A percentile compares a stretch with the other conserved stretches of the same genome.
phyloP scores from a whole-genome alignment of 1,140 invertebrate genomes.

The Uloborus diversus region DNA sequence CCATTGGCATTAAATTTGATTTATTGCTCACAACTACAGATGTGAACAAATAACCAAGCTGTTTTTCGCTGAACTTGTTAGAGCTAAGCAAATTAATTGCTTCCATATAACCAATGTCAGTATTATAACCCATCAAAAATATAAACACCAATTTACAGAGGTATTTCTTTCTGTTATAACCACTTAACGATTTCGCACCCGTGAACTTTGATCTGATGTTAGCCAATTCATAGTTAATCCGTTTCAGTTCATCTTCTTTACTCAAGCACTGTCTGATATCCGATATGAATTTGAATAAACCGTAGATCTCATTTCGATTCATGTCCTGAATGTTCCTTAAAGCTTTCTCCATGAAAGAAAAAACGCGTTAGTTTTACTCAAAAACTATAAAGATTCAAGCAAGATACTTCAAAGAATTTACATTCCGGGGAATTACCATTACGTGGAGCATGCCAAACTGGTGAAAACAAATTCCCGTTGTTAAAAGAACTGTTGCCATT shows the following conservation, averaged over 20 bases:
- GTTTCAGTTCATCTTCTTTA: conserved; percentile 99
- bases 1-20: conserved; percentile 98
- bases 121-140: conserved; percentile 97
- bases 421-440: too few relatives aligned
- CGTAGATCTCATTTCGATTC: conserved; percentile 99
- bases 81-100: conserved; percentile 99
- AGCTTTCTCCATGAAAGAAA: too few relatives aligned
- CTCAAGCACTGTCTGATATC: conserved; percentile 99
- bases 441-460: too few relatives aligned
- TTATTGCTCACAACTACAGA: conserved; percentile 96
- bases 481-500: too few relatives aligned
- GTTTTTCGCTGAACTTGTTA: conserved; percentile 99
- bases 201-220: conserved; percentile 99
- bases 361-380: too few relatives aligned
- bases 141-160: conserved; percentile 99
- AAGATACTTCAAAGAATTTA: too few relatives aligned
- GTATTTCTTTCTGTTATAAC: conserved; percentile 99
- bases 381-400: too few relatives aligned
- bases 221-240: conserved; percentile 99
- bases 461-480: too few relatives aligned
- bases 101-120: conserved; percentile 99
- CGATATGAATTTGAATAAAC: conserved; percentile 99
- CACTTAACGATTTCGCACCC: conserved; percentile 98
- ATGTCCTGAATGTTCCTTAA: too few relatives aligned
- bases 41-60: conserved; percentile 77